Base-by-base conservation (phyloP, 2,888 invertebrate species). In the Notodromas monacha region DNA sequence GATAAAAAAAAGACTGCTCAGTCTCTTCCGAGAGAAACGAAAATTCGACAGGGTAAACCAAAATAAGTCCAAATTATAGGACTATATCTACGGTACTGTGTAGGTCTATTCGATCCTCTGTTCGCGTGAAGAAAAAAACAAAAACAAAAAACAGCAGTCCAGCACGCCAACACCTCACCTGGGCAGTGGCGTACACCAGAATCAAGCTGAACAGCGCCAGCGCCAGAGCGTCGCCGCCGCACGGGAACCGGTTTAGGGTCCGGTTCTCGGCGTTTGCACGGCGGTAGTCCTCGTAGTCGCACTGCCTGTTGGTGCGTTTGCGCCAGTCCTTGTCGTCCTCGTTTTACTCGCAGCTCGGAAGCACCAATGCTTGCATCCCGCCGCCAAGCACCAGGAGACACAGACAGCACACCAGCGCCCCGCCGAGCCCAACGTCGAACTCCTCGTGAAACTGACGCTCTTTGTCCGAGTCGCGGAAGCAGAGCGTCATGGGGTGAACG, bases 391-490 rank as follows among this genome's bases (percentile, higher is more conserved):
- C 61, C 30, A 77, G 47, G 12, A 76, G 58, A 14, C 66, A 57
- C 35, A 79, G 49, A 2, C 70, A 66, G 35, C 73, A 72, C 5
- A 68, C 66, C 43, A 52, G 43, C 32, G 49, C 45, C 12, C 72
- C 68, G 34, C 69, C 68, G 56, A 79, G 77, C 16, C 74, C 70
- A 34, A 69, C 64, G 50, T 77, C 77, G 32, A 67, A 61, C 40
- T 74, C 73, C 37, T 67, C 65, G 38, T 74, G 73, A 47, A 77
- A 81, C 67, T 79, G 53, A 40, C 64, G 63, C 50, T 81, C 79
- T 49, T 74, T 77, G 37, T 65, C 61, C 27, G 63, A 55, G 42
- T 77, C 73, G 43, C 72, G 72, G 48, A 81, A 81, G 45, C 68
- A 67, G 31, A 81, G 54, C 3, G 77, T 77, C 35, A 74, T 51